phyloP scores from a whole-genome alignment of 2,797 vertebrate genomes.

The Cynopterus sphinx region DNA sequence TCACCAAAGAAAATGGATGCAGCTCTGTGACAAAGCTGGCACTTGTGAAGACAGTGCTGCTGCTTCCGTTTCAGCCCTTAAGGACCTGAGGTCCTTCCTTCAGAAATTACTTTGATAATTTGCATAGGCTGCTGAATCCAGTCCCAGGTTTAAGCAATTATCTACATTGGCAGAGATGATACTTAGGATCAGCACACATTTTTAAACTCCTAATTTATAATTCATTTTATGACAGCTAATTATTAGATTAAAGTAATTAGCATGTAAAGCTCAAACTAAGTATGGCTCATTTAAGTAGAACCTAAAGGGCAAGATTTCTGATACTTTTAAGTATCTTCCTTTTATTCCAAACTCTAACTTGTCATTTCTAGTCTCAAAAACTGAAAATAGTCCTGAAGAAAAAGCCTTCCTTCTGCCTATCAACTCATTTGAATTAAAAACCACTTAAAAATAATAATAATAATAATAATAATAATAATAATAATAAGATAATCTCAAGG shows the following conservation, averaged over 20 bases:
- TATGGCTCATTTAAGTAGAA: slow-evolving; percentile 26
- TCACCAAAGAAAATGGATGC: neutral
- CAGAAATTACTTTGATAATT: neutral
- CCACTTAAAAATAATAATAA: neutral
- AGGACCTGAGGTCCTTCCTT: neutral
- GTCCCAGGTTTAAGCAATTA: neutral
- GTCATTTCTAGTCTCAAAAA: neutral
- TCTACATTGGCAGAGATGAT: neutral
- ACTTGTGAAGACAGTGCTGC: rapidly evolving
- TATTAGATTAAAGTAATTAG: slow-evolving; percentile 45
- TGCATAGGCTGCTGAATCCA: neutral
- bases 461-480: neutral
- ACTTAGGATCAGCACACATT: neutral
- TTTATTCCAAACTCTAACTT: neutral
- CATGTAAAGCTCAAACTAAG: slow-evolving; percentile 33
- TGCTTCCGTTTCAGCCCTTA: neutral
- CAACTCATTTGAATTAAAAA: neutral
- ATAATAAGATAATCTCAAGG: neutral
- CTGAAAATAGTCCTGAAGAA: neutral
- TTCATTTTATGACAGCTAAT: slow-evolving; percentile 52
- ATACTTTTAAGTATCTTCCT: neutral
- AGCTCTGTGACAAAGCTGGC: neutral
- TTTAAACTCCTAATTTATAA: slow-evolving; percentile 41
- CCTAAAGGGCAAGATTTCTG: neutral
- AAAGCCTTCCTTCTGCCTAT: neutral